phyloP scores from a whole-genome alignment of 2,797 vertebrate genomes.

The Erethizon dorsatum region DNA sequence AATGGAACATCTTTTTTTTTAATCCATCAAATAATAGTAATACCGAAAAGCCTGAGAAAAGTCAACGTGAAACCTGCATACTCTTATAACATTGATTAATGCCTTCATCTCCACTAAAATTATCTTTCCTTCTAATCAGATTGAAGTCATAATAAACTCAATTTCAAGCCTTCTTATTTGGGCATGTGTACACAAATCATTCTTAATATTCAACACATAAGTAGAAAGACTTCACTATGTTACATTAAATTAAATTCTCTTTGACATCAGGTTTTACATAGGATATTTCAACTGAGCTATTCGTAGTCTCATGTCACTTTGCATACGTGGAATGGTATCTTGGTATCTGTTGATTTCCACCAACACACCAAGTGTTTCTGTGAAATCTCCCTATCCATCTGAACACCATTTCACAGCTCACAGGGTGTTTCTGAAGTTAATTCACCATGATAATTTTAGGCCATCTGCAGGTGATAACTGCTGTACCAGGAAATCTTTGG shows the following conservation, averaged over 20 bases:
- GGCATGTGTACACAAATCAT: slow-evolving; percentile 1
- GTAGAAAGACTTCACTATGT: not conserved
- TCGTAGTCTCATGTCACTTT: slow-evolving; percentile 64
- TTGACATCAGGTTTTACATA: slow-evolving; percentile 32
- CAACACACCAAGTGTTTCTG: not conserved
- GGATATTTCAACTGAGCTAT: slow-evolving; percentile 61
- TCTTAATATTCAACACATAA: slow-evolving; percentile 55
- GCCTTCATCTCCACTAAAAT: not conserved
- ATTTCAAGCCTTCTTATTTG: slow-evolving; percentile 62
- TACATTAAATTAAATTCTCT: slow-evolving; percentile 58
- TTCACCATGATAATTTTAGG: slow-evolving; percentile 73
- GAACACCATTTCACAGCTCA: slow-evolving; percentile 67
- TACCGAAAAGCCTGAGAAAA: slow-evolving; percentile 12
- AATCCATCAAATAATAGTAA: slow-evolving; percentile 24
- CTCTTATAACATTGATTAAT: slow-evolving; percentile 50
- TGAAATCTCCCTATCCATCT: slow-evolving; percentile 58
- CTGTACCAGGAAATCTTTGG: slow-evolving; percentile 50
- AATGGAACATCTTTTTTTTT: slow-evolving; percentile 7
- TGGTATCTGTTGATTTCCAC: slow-evolving; percentile 65
- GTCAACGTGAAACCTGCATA: slow-evolving; percentile 3
- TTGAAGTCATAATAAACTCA: slow-evolving; percentile 63
- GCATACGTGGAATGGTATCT: not conserved
- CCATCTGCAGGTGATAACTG: slow-evolving; percentile 75
- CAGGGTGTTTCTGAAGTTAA: slow-evolving; percentile 73
- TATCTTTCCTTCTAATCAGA: slow-evolving; percentile 61